Conservation (phyloP, 2,113 vertebrate species). For the Cyanistes caeruleus region DNA sequence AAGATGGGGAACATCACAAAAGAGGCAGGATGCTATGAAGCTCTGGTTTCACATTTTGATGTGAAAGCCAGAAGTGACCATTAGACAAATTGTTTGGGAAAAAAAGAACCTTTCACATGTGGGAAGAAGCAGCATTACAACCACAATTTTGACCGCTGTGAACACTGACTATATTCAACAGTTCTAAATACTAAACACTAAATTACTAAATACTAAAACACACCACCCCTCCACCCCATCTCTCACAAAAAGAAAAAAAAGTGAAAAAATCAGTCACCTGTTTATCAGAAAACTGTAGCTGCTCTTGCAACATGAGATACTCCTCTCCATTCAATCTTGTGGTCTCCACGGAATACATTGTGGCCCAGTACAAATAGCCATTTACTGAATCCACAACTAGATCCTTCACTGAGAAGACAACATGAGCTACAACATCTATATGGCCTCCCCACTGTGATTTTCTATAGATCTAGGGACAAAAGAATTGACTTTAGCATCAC, state of each 20-base stretch:
- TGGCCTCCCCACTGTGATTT: conserved; percentile 50
- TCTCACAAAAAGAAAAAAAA: not conserved
- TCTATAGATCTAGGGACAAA: conserved; percentile 75
- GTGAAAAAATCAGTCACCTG: conserved; percentile 61
- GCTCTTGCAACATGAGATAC: conserved; percentile 63
- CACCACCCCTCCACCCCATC: accelerated
- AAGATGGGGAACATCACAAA: not conserved
- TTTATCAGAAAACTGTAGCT: conserved; percentile 72
- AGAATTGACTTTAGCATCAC: not conserved
- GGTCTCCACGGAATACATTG: conserved; percentile 71
- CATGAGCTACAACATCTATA: conserved; percentile 63
- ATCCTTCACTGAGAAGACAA: conserved; percentile 64
- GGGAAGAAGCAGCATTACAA: not conserved
- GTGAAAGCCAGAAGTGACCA: not conserved
- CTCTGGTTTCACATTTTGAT: not conserved
- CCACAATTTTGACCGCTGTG: not conserved
- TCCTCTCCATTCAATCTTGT: conserved; percentile 76
- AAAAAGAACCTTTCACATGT: not conserved
- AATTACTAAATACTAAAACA: no score
- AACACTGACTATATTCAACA: not conserved
- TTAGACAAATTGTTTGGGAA: not conserved
- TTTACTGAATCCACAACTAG: conserved; percentile 77
- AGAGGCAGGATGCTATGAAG: not conserved
- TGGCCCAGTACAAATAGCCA: conserved; percentile 80
- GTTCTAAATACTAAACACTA: not conserved